These are phyloP conservation scores for Sarcophaga rosellei DNA, from an alignment of 2,888 invertebrate genomes.

Conservation along the genomic window DNA sequence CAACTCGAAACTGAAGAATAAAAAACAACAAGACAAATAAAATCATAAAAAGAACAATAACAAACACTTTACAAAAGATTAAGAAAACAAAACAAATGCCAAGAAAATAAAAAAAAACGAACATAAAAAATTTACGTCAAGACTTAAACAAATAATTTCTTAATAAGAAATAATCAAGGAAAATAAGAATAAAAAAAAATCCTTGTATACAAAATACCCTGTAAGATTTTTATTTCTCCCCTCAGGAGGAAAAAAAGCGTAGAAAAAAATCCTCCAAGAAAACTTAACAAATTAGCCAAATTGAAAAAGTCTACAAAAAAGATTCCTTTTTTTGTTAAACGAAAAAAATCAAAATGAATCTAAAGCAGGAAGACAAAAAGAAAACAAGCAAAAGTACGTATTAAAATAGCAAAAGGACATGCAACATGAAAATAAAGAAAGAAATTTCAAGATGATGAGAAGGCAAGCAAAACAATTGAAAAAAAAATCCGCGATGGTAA, in stretches of 20 bases:
- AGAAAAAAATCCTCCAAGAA: constrained; percentile 18
- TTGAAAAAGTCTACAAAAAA: constrained; percentile 74
- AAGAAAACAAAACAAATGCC: constrained; percentile 15
- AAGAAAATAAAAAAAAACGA: constrained; percentile 31
- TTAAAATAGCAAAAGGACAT: constrained; percentile 56
- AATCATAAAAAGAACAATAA: constrained; percentile 71
- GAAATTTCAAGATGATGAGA: background rate
- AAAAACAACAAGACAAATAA: constrained; percentile 66
- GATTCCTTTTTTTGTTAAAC: constrained; percentile 26
- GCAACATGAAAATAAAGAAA: constrained; percentile 55
- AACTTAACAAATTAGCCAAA: constrained; percentile 78
- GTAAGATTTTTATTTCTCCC: constrained; percentile 23
- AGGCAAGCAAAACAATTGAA: constrained; percentile 29
- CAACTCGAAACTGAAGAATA: constrained; percentile 24
- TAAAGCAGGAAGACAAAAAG: constrained; percentile 31
- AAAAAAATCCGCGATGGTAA: constrained; percentile 65
- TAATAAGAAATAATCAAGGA: constrained; percentile 56
- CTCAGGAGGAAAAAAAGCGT: constrained; percentile 33
- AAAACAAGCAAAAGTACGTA: constrained; percentile 32
- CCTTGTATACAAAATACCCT: background rate
- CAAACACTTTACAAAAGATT: constrained; percentile 68
- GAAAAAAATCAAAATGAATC: constrained; percentile 1
- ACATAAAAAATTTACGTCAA: constrained; percentile 41
- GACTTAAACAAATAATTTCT: constrained; percentile 56
- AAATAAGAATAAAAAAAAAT: constrained; percentile 34